Base-by-base conservation (phyloP, 2,888 invertebrate genomes). In the Lacanobia wlatinum region DNA sequence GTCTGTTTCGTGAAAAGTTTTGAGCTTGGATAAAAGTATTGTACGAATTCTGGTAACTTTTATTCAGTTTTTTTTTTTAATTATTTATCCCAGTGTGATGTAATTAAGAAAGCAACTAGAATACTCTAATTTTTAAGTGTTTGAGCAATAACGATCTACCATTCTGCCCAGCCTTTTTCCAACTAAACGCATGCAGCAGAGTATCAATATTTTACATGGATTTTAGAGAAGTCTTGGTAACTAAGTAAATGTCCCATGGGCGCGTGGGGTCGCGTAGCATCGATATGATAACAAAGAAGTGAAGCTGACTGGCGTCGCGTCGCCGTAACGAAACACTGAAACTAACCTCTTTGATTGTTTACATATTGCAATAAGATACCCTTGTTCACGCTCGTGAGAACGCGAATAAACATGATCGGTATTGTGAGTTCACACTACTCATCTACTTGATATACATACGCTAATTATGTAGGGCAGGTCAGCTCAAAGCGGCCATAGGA, bases 251-350 rank as follows among this genome's bases (percentile, higher is more conserved):
- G 34, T 62, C 46, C 14, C 34, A 56, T 53, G 58, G 56, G 53
- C 69, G 73, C 65, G 80, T 80, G 82, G 84, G 73, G 65, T 85
- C 86, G 85, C 80, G 70, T 88, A 76, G 70, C 86, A 77, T 67
- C 61, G 78, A 84, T 87, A 83, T 82, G 84, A 88, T 87, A 89
- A 90, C 88, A 86, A 88, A 87, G 88, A 88, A 84, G 85, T 84
- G 85, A 84, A 83, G 82, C 82, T 82, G 72, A 66, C 63, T 69
- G 48, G 48, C n/a, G 21, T 61, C 55, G 14, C 55, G 10, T 23
- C 52, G 53, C 63, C 66, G 90, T 89, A 92, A 92, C 82, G 87
- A 91, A 82, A 77, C 84, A 78, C 81, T 87, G 84, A 84, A 90
- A 88, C 84, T 87, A 84, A 85, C 84, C 81, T 76, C 87, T 86